A percentile compares a stretch with the other conserved stretches of the same genome.
Evolutionary conservation across 35 echinoderm and acorn worm genomes (phyloP).

Genomic region (Amphiura filiformis): DNA sequence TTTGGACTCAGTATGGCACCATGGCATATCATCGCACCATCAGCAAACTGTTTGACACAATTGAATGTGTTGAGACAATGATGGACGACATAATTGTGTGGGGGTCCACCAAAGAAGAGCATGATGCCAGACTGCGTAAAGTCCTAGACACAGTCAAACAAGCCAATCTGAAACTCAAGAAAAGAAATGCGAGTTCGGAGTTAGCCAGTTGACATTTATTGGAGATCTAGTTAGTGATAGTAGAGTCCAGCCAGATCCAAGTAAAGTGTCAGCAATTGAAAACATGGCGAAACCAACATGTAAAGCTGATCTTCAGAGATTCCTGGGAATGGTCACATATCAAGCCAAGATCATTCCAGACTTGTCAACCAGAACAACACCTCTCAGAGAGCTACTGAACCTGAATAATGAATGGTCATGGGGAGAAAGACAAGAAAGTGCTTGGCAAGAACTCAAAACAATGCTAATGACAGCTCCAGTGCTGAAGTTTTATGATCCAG

Average conservation of each 20-base stretch:
- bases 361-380: conserved; percentile 39
- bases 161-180: conserved; percentile 39
- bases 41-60: conserved; percentile 33
- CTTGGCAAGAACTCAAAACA: conserved; percentile 29
- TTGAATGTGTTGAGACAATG: conserved; percentile 44
- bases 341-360: conserved; percentile 67
- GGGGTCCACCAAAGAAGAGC: conserved; percentile 39
- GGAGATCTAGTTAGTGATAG: conserved; percentile 21
- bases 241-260: conserved; percentile 43
- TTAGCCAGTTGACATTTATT: conserved; percentile 12
- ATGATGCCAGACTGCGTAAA: conserved; percentile 41
- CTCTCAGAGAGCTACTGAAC: conserved; percentile 46
- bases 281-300: conserved; percentile 1
- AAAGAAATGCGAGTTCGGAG: conserved; percentile 32
- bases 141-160: conserved; percentile 32
- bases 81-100: conserved; percentile 60
- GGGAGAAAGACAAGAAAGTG: conserved; percentile 37
- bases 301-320: conserved; percentile 42
- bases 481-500: conserved; percentile 51
- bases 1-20: conserved; percentile 43
- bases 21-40: conserved; percentile 43
- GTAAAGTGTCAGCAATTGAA: conserved; percentile 19
- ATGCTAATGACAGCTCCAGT: conserved; percentile 3
- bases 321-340: conserved; percentile 65
- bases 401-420: conserved; percentile 58